Evolutionary conservation across 53 echinoderm and acorn worm genomes (phyloP).

Genomic region (Antedon mediterranea): DNA sequence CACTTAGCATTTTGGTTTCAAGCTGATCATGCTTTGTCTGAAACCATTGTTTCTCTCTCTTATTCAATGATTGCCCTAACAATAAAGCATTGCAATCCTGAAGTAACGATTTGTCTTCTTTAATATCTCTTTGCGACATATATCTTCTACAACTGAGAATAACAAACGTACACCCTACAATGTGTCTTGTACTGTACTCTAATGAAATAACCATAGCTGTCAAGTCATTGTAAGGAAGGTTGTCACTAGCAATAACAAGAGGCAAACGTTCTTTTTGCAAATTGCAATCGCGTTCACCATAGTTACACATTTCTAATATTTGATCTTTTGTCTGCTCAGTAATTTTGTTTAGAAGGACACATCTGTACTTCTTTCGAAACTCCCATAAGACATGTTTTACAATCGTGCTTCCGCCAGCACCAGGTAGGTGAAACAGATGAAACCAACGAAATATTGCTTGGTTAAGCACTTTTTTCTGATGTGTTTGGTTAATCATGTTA

Average conservation of each 20-base stretch:
- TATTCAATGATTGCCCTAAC: slow-evolving; percentile 15
- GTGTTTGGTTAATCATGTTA: too few relatives aligned
- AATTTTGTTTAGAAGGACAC: slow-evolving; percentile 35
- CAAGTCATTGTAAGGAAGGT: slow-evolving; percentile 29
- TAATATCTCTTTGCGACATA: neutral
- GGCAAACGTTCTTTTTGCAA: slow-evolving; percentile 1
- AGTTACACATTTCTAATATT: slow-evolving; percentile 25
- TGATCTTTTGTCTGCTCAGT: slow-evolving; percentile 42
- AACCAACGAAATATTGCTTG: neutral
- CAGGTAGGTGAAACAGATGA: slow-evolving; percentile 49
- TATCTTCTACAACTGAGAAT: neutral
- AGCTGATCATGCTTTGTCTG: slow-evolving; percentile 19
- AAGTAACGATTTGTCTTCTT: too few relatives aligned
- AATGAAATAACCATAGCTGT: slow-evolving; percentile 15
- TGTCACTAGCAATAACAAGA: slow-evolving; percentile 31
- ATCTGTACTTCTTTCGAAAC: slow-evolving; percentile 28
- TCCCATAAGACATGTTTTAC: slow-evolving; percentile 52
- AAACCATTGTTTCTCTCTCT: slow-evolving; percentile 19
- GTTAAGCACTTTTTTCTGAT: neutral
- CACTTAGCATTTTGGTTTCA: neutral
- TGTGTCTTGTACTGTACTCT: neutral
- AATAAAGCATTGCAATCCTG: neutral
- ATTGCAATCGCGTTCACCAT: slow-evolving; percentile 19
- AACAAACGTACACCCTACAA: neutral
- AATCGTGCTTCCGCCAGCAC: slow-evolving; percentile 60